Percentiles rank a stretch among this genome's conserved stretches.
Conservation (phyloP, 2,113 vertebrate genomes). For the Chamaetylas fuelleborni region DNA sequence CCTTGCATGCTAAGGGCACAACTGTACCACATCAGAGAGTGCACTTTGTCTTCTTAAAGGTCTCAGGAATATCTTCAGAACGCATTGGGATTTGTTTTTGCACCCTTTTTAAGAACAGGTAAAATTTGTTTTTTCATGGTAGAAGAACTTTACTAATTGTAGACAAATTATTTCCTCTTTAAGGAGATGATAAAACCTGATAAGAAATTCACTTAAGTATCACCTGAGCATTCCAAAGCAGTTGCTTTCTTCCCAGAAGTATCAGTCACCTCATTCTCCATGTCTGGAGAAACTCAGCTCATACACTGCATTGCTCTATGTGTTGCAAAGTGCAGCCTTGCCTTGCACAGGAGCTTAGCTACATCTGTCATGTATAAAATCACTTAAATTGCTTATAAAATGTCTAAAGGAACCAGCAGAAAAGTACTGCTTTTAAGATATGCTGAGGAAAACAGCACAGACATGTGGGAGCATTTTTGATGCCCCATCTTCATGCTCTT, state of each 20-base stretch:
- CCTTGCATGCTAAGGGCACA: not conserved
- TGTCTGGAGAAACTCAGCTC: not conserved
- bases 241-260: not conserved
- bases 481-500: not conserved
- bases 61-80: not conserved
- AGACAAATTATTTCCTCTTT: not conserved
- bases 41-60: not conserved
- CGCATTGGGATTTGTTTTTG: not conserved
- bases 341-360: not conserved
- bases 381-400: not conserved
- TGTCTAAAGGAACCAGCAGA: not conserved
- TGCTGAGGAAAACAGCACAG: not conserved
- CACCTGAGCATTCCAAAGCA: not conserved
- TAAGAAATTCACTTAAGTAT: not conserved
- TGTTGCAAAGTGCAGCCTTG: not conserved
- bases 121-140: not conserved
- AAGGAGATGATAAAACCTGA: not conserved
- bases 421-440: not conserved
- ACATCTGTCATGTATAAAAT: not conserved
- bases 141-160: not conserved
- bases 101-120: not conserved
- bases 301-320: not conserved
- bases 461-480: not conserved
- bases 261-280: fast-evolving
- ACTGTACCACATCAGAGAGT: not conserved